These are phyloP conservation scores for Pterostichus madidus DNA, from an alignment of 2,888 invertebrate species.

Conservation along the genomic window DNA sequence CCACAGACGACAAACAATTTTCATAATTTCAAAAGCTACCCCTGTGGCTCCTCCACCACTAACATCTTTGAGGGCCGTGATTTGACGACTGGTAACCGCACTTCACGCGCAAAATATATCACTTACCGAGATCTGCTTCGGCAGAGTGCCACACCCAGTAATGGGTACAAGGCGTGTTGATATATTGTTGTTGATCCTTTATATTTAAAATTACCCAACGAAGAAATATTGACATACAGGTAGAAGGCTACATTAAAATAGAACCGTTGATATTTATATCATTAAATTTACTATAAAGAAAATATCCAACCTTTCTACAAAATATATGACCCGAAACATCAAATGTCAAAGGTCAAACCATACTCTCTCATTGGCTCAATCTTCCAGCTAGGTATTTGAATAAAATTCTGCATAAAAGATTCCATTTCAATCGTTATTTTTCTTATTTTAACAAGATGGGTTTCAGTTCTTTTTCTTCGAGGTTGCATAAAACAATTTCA, in stretches of 20 bases:
- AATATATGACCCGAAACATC: constrained; percentile 13
- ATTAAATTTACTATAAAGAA: constrained; percentile 15
- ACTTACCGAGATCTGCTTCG: too few species aligned
- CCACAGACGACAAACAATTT: too few species aligned
- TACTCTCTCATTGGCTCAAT: not conserved
- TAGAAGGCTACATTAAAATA: constrained; percentile 10
- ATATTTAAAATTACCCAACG: too few species aligned
- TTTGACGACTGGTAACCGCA: too few species aligned
- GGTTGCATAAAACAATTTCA: not conserved
- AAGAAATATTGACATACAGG: not conserved
- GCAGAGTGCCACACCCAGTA: too few species aligned
- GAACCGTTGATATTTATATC: not conserved
- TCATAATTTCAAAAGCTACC: too few species aligned
- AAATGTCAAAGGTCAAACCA: constrained; percentile 31
- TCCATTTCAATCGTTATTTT: not conserved
- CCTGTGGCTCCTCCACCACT: too few species aligned
- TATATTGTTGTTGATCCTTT: too few species aligned
- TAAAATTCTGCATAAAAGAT: constrained; percentile 3
- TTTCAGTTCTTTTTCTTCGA: not conserved
- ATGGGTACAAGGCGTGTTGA: too few species aligned
- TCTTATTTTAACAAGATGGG: constrained; percentile 15
- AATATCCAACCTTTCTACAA: constrained; percentile 18
- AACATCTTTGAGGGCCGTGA: too few species aligned
- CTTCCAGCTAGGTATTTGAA: too few species aligned
- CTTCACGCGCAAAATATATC: too few species aligned